Evolutionary conservation across 2,888 invertebrate genomes (phyloP).

Genomic region (Monochamus alternatus): DNA sequence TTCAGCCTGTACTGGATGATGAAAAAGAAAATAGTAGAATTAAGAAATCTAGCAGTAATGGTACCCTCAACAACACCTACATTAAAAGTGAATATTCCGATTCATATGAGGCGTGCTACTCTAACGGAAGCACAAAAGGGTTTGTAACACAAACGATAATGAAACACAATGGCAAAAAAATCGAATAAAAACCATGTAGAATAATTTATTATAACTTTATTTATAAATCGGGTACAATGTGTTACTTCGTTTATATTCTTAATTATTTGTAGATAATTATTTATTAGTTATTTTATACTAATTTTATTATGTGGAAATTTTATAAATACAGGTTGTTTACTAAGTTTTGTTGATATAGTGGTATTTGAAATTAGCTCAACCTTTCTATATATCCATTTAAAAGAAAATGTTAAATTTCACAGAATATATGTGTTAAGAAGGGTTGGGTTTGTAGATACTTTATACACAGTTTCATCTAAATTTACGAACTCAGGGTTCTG

Average conservation of each 20-base stretch:
- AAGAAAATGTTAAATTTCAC: too few species aligned
- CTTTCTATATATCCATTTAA: too few species aligned
- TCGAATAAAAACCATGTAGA: constrained; percentile 49
- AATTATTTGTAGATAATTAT: constrained; percentile 36
- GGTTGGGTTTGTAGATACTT: not conserved
- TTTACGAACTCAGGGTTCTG: constrained; percentile 24
- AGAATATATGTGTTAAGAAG: not conserved
- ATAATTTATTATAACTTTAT: constrained; percentile 22
- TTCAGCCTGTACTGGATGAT: constrained; percentile 79
- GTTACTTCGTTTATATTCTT: constrained; percentile 31
- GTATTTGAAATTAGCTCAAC: not conserved
- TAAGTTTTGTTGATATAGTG: constrained; percentile 19
- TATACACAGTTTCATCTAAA: constrained; percentile 23
- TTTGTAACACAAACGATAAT: constrained; percentile 71
- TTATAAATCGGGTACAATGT: constrained; percentile 40
- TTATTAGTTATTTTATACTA: constrained; percentile 37
- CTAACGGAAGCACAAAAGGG: constrained; percentile 77
- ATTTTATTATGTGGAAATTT: constrained; percentile 4
- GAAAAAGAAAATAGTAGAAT: constrained; percentile 57
- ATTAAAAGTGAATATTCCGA: constrained; percentile 74
- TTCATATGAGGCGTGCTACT: constrained; percentile 77
- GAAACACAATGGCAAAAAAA: constrained; percentile 59
- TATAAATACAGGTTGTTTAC: constrained; percentile 23
- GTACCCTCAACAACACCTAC: constrained; percentile 69
- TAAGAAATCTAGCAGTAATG: constrained; percentile 67